Evolutionary conservation across 2,888 invertebrate genomes (phyloP), one percentile per base, ranked within the genome.

Genomic region (Osedax fenrisi): DNA sequence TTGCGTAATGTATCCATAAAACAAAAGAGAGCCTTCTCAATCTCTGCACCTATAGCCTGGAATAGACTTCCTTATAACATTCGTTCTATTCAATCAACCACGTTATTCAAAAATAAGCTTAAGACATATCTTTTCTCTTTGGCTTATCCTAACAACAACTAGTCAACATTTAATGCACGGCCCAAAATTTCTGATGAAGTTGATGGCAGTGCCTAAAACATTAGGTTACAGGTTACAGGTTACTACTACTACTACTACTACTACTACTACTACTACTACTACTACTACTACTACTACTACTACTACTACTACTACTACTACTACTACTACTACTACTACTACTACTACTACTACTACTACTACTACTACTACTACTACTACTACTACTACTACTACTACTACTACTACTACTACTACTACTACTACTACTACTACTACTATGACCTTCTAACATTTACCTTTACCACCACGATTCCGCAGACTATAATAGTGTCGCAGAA

Each of bases 331-430:
- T 72, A 71, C 2, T 81, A 25, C 80, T 79, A 71, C 77, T 81
- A 71, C 78, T 81, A 25, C 80, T 80, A 66, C 79, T 74, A 75
- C 68, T 74, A 74, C 76, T 76, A 73, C 75, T 75, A 71, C 75
- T 77, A 77, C 76, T 77, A 75, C 73, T 77, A 75, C 74, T 75
- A 75, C 76, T 75, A 74, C 73, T 75, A 75, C 75, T 75, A 74
- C 69, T 76, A 70, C 68, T 74, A 69, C 69, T 73, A 67, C 68
- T 76, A 72, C 75, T 76, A 72, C 64, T 76, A 72, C 71, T 76
- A 72, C 72, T 76, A 76, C 66, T 76, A 72, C 41, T 76, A 76
- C 41, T 76, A 76, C 26, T 76, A 76, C 2, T 77, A 66, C 61
- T 76, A 74, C 3, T 74, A 27, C 41, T 73, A 72, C n/a, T 73